phyloP scores from a whole-genome alignment of 2,888 invertebrate species.

The Leptodirus hochenwartii region DNA sequence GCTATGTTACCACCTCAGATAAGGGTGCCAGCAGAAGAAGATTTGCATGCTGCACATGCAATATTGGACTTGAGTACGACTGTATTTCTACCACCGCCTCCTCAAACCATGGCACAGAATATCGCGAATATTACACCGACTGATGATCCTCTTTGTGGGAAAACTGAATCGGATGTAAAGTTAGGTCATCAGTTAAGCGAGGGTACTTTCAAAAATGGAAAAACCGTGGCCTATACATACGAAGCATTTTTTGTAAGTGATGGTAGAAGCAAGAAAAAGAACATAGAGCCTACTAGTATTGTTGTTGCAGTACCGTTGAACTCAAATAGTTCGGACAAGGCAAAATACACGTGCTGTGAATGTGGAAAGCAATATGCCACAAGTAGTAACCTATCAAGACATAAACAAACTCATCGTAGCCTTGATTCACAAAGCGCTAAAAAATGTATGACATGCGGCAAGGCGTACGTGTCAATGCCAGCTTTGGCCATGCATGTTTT shows the following conservation, averaged over 20 bases:
- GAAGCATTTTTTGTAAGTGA: conserved; percentile 85
- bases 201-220: conserved; percentile 18
- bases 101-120: neutral
- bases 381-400: conserved; percentile 71
- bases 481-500: conserved; percentile 85
- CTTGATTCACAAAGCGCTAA: conserved; percentile 87
- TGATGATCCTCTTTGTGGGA: no score
- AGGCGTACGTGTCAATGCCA: conserved; percentile 95
- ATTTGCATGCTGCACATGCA: conserved; percentile 73
- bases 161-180: neutral
- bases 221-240: conserved; percentile 76
- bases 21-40: conserved; percentile 56
- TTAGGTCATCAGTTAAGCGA: neutral
- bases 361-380: conserved; percentile 87
- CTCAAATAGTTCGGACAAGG: conserved; percentile 10
- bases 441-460: conserved; percentile 86
- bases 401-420: conserved; percentile 82
- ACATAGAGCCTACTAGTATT: neutral
- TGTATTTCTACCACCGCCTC: conserved; percentile 41
- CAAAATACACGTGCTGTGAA: conserved; percentile 61
- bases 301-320: neutral
- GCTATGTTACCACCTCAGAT: conserved; percentile 20
- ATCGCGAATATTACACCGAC: neutral
- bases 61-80: conserved; percentile 77
- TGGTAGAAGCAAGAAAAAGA: conserved; percentile 52